phyloP scores from a whole-genome alignment of 2,797 vertebrate species.

The Aselliscus stoliczkanus region DNA sequence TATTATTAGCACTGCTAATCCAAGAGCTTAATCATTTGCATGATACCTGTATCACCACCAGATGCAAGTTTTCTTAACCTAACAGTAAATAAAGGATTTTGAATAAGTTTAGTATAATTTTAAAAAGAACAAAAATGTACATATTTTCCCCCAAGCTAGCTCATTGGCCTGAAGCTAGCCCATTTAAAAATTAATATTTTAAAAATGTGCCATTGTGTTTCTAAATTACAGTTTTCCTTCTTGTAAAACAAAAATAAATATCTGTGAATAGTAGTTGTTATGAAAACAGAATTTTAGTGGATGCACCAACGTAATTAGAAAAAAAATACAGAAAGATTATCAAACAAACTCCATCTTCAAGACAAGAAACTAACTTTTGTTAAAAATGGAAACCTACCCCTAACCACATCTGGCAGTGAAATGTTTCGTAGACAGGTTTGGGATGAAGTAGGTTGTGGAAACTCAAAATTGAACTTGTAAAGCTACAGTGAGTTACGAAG shows the following conservation, averaged over 20 bases:
- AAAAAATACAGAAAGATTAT: conserved; percentile 59
- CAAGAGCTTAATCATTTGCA: conserved; percentile 61
- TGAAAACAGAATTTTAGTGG: conserved; percentile 72
- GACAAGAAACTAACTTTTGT: conserved; percentile 66
- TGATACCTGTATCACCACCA: conserved; percentile 70
- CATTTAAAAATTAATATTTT: conserved; percentile 68
- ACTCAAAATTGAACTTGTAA: conserved; percentile 21
- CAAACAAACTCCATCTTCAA: conserved; percentile 46
- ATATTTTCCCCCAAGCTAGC: conserved; percentile 29
- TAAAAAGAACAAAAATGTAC: conserved; percentile 62
- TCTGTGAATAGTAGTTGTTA: conserved; percentile 75
- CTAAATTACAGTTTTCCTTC: conserved; percentile 69
- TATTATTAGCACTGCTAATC: conserved; percentile 75
- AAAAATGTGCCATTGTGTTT: conserved; percentile 66
- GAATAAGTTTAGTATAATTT: conserved; percentile 71
- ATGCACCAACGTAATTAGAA: conserved; percentile 65
- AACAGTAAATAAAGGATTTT: conserved; percentile 68
- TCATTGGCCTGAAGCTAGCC: conserved; percentile 59
- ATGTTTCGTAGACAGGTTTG: conserved; percentile 49
- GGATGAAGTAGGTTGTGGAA: conserved; percentile 33
- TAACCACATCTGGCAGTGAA: conserved; percentile 58
- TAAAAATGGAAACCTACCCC: conserved; percentile 60
- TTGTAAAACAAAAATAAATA: conserved; percentile 72
- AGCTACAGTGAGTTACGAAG: conserved; percentile 17
- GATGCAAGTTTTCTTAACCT: conserved; percentile 66